Evolutionary conservation across 2,113 vertebrate genomes (phyloP).

Genomic region (Cebus imitator): DNA sequence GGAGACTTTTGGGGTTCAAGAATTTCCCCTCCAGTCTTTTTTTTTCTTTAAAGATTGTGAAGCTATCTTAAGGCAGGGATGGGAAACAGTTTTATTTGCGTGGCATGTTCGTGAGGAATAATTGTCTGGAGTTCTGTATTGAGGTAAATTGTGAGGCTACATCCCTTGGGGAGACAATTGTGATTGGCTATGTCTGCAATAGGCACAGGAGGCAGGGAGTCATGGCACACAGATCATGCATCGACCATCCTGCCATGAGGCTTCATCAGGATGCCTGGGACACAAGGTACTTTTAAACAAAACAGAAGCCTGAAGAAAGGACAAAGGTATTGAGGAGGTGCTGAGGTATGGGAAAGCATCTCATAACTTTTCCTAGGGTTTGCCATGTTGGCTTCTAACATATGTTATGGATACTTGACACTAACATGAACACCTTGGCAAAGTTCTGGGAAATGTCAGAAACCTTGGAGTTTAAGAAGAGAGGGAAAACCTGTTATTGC

Average conservation of each 20-base stretch:
- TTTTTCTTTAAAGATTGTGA: not conserved
- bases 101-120: not conserved
- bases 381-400: not conserved
- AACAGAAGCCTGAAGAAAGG: slow-evolving; percentile 26
- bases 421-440: not conserved
- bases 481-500: not conserved
- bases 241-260: not conserved
- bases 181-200: not conserved
- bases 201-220: not conserved
- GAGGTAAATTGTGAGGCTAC: not conserved
- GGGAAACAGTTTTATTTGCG: slow-evolving; percentile 30
- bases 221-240: too few species aligned
- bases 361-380: not conserved
- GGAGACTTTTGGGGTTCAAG: not conserved
- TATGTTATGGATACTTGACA: not conserved
- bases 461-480: slow-evolving; percentile 20
- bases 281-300: not conserved
- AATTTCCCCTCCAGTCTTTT: not conserved
- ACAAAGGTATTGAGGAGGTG: not conserved
- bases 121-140: not conserved
- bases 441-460: slow-evolving; percentile 50
- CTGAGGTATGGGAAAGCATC: not conserved
- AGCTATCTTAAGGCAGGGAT: not conserved
- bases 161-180: not conserved
- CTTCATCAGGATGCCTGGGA: not conserved